Conservation (phyloP, 2,113 vertebrate species). For the Cephalopholis sonnerati region DNA sequence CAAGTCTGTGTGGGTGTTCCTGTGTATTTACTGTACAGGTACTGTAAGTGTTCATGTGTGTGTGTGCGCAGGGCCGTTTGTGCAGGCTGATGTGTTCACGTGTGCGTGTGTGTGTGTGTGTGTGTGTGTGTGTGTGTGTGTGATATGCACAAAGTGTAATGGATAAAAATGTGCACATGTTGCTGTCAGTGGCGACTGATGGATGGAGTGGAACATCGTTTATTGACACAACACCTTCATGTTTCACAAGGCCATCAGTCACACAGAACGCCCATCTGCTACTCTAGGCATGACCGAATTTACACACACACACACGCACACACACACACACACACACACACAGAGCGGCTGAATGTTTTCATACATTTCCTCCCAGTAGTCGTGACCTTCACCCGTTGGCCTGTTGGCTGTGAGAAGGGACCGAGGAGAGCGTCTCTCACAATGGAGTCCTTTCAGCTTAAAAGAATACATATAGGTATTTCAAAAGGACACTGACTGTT, state of each 20-base stretch:
- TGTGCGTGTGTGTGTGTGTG: not conserved
- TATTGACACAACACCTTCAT: conserved; percentile 84
- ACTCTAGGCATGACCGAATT: conserved; percentile 50
- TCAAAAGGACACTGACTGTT: conserved; percentile 63
- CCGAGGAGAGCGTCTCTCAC: conserved; percentile 31
- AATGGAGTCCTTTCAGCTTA: conserved; percentile 53
- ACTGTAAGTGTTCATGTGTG: conserved; percentile 10
- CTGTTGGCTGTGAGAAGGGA: conserved; percentile 4
- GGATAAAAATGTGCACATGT: conserved; percentile 71
- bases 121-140: conserved; percentile 18
- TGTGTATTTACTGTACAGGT: conserved; percentile 36
- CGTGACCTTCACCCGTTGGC: conserved; percentile 73
- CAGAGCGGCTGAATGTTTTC: conserved; percentile 47
- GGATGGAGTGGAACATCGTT: conserved; percentile 77
- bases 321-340: conserved; percentile 31
- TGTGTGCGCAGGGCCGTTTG: not conserved
- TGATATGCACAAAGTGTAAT: conserved; percentile 32
- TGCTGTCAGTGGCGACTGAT: conserved; percentile 74
- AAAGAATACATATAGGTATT: conserved; percentile 44
- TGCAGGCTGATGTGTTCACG: not conserved
- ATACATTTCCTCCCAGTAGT: conserved; percentile 63
- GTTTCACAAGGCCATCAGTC: conserved; percentile 82
- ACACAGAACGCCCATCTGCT: conserved; percentile 73
- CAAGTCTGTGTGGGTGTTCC: conserved; percentile 56
- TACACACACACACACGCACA: conserved; percentile 35